Evolutionary conservation across 1,140 invertebrate genomes (phyloP), one percentile per base, ranked within the genome.

Genomic region (Bactericera cockerelli): DNA sequence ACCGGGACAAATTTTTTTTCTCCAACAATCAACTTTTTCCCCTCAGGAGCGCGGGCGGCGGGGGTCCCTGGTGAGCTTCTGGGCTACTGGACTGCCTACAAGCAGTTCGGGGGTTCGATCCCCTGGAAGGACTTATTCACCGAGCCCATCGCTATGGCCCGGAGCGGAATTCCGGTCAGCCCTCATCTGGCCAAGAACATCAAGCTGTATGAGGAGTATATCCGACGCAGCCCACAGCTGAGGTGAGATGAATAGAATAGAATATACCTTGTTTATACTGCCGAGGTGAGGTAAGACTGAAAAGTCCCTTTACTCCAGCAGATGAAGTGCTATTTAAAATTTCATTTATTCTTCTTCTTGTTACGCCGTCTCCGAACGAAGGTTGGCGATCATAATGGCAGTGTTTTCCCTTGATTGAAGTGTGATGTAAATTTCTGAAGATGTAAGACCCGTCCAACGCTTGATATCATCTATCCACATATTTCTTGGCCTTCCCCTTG

Each of bases 31-130:
- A n/a, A n/a, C 28, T 31, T 31, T 36, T 16, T 16, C 24, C 21
- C 33, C 24, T 8, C 56, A 77, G 83, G 84, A 64, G 85, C 82
- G 2, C 67, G 87, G 55, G 78, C 93, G 0, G 79, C 91, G 4
- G 94, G 84, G 0, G 84, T 96, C 8, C 94, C 95, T 0, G 93
- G 92, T 4, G 93, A 97, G 71, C 68, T 98, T 1, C 75, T 76
- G 60, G 94, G 93, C 0, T 94, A 92, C 68, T 84, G 83, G 80
- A 77, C 79, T 49, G 78, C 89, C 1, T 83, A 94, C 69, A 69
- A 81, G 31, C 78, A 74, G 64, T 95, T 84, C 64, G 81, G 91
- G 0, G 80, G 76, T 59, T 68, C 94, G 14, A 74, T 79, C 0
- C 1, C 28, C 10, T 98, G 95, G 95, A 70, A 70, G 21, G 79